phyloP scores from a whole-genome alignment of 2,888 invertebrate genomes.

The Nezara viridula region DNA sequence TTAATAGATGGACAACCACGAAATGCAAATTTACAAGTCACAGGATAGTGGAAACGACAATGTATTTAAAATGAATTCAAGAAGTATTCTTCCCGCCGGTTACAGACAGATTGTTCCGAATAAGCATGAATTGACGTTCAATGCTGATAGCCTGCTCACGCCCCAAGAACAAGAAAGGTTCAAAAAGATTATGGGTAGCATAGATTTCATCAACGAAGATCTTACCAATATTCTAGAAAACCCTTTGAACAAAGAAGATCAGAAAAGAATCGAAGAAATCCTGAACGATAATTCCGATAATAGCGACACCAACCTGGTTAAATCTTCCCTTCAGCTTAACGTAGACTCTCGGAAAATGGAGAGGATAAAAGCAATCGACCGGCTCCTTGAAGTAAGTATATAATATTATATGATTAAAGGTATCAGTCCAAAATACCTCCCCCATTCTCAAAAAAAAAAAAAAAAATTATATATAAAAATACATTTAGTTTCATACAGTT shows the following conservation, averaged over 20 bases:
- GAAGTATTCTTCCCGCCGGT: background rate
- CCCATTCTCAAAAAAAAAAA: too few species aligned
- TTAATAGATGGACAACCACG: background rate
- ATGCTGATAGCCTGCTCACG: background rate
- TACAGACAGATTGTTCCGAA: background rate
- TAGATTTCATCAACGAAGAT: conserved; percentile 1
- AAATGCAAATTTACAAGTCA: background rate
- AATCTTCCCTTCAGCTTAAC: background rate
- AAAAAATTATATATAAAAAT: too few species aligned
- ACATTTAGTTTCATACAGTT: too few species aligned
- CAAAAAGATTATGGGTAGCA: background rate
- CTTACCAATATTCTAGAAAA: conserved; percentile 12
- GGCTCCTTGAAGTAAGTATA: conserved; percentile 8
- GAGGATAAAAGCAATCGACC: background rate
- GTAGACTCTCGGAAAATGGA: background rate
- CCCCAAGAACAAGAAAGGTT: background rate
- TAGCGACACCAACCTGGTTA: background rate
- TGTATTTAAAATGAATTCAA: background rate
- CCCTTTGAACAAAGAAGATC: conserved; percentile 10
- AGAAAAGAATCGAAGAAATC: conserved; percentile 9
- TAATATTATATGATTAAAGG: too few species aligned
- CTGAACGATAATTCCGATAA: background rate
- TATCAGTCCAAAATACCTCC: too few species aligned
- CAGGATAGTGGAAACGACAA: background rate
- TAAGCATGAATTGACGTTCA: background rate